Conservation (phyloP, 2,888 invertebrate genomes). For the Endomychus coccineus region DNA sequence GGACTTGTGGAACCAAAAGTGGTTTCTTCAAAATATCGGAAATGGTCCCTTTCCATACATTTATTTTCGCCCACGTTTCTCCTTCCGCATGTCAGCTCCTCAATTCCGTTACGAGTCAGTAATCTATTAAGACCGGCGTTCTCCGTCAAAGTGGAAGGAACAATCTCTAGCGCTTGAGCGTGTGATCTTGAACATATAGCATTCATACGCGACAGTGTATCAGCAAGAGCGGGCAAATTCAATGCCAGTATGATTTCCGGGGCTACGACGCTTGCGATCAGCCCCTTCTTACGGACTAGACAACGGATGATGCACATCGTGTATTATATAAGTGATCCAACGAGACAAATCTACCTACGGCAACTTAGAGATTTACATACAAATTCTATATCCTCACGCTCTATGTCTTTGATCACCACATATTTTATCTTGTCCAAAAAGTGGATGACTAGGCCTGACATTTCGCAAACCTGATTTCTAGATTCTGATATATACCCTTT, state of each 20-base stretch:
- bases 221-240: conserved; percentile 70
- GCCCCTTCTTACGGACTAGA: conserved; percentile 84
- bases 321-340: conserved; percentile 85
- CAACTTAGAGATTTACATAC: conserved; percentile 92
- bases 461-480: conserved; percentile 79
- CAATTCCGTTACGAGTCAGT: conserved; percentile 85
- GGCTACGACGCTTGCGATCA: conserved; percentile 94
- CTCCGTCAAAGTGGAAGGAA: conserved; percentile 86
- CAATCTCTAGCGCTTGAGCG: conserved; percentile 91
- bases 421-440: conserved; percentile 98
- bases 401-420: conserved; percentile 96
- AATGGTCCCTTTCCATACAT: conserved; percentile 92
- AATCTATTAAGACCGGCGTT: conserved; percentile 55
- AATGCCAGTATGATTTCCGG: conserved; percentile 94
- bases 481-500: conserved; percentile 80
- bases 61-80: conserved; percentile 84
- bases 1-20: conserved; percentile 91
- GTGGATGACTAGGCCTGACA: conserved; percentile 95
- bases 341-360: conserved; percentile 85
- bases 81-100: conserved; percentile 87
- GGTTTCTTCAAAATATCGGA: conserved; percentile 97
- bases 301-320: conserved; percentile 90
- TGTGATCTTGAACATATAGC: conserved; percentile 94
- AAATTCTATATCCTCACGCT: conserved; percentile 97
- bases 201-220: conserved; percentile 82